A percentile compares a stretch with the other conserved stretches of the same genome.
Conservation (phyloP, 2,888 invertebrate species). For the Cantharis rufa region DNA sequence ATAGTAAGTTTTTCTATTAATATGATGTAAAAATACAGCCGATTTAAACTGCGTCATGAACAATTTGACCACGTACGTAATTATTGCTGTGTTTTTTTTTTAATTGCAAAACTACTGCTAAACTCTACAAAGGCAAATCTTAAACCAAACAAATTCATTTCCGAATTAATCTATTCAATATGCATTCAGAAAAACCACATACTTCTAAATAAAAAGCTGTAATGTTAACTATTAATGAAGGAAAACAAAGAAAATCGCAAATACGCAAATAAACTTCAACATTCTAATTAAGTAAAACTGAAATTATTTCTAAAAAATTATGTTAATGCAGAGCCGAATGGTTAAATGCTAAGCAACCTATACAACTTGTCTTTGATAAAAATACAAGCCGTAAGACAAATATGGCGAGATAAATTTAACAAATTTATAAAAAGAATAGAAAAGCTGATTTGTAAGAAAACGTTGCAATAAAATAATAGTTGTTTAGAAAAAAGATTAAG, state of each 20-base stretch:
- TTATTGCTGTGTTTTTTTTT: conserved; percentile 1
- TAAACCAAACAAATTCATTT: conserved; percentile 15
- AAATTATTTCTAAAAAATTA: conserved; percentile 45
- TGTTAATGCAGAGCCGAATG: conserved; percentile 45
- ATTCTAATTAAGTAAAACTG: conserved; percentile 48
- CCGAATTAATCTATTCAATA: conserved; percentile 21
- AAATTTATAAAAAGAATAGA: conserved; percentile 20
- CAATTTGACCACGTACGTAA: neutral
- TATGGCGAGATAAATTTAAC: conserved; percentile 25
- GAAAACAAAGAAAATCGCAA: conserved; percentile 43
- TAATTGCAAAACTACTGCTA: conserved; percentile 26
- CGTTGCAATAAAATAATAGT: neutral
- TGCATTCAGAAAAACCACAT: conserved; percentile 28
- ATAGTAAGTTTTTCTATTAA: neutral
- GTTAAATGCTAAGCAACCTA: conserved; percentile 35
- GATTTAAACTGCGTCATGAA: conserved; percentile 8
- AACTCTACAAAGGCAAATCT: conserved; percentile 28
- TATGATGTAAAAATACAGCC: neutral
- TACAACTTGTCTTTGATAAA: conserved; percentile 29
- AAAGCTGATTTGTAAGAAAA: conserved; percentile 22
- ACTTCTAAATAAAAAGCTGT: conserved; percentile 29
- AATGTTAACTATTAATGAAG: conserved; percentile 30
- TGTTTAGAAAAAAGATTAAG: neutral
- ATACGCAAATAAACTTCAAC: conserved; percentile 45
- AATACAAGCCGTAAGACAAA: conserved; percentile 18